phyloP scores from a whole-genome alignment of 2,888 invertebrate genomes.

The Drosophila demipolita region DNA sequence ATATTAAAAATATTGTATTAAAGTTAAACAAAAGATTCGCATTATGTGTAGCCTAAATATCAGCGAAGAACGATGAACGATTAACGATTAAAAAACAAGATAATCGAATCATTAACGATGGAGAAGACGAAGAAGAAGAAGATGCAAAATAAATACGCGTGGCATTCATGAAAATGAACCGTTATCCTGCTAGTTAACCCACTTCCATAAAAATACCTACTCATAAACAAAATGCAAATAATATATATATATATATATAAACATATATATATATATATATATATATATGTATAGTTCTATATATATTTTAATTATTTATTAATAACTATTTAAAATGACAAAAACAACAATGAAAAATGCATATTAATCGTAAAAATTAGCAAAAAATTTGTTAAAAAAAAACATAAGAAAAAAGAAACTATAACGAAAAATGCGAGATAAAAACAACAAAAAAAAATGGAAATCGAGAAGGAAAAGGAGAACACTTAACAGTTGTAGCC shows the following conservation, averaged over 20 bases:
- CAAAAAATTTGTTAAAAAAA: constrained; percentile 68
- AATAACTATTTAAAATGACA: constrained; percentile 68
- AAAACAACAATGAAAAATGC: constrained; percentile 36
- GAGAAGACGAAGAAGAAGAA: constrained; percentile 18
- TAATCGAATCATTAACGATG: neutral
- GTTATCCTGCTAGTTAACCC: constrained; percentile 51
- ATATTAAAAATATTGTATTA: constrained; percentile 75
- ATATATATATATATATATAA: constrained; percentile 38
- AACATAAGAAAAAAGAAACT: constrained; percentile 21
- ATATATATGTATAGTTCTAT: constrained; percentile 31
- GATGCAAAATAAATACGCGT: constrained; percentile 51
- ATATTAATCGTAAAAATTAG: constrained; percentile 59
- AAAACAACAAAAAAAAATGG: neutral
- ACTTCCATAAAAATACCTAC: constrained; percentile 60
- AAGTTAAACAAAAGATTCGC: constrained; percentile 57
- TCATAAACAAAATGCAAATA: constrained; percentile 44
- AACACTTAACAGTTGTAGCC: constrained; percentile 71
- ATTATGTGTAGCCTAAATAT: constrained; percentile 64
- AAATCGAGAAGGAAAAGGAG: constrained; percentile 16
- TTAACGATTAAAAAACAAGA: neutral
- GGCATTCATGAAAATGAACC: constrained; percentile 25
- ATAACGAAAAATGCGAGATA: neutral
- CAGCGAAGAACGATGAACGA: constrained; percentile 25
- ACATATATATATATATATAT: constrained; percentile 22
- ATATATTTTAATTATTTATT: constrained; percentile 69